phyloP scores from a whole-genome alignment of 2,888 invertebrate genomes.

The Andrena camellia region DNA sequence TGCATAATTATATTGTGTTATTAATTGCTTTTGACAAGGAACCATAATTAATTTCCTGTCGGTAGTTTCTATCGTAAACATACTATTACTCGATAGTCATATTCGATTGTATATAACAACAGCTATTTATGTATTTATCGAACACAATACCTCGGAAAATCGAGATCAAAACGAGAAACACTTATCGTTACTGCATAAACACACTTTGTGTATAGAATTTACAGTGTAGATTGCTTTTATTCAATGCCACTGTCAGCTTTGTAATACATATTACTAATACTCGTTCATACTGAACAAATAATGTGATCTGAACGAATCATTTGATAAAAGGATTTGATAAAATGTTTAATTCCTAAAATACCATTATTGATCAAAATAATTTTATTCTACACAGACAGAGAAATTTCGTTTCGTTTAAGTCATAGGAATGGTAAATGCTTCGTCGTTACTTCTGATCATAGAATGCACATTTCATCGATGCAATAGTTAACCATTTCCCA shows the following conservation, averaged over 20 bases:
- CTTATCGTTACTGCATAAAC: conserved; percentile 53
- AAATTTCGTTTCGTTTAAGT: neutral
- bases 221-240: conserved; percentile 33
- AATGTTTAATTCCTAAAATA: neutral
- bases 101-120: neutral
- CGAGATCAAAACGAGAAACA: conserved; percentile 50
- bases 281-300: conserved; percentile 27
- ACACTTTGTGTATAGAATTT: conserved; percentile 33
- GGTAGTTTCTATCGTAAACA: neutral
- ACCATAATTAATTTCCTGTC: neutral
- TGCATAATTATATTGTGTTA: neutral
- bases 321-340: neutral
- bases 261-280: too few relatives aligned
- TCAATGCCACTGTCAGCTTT: conserved; percentile 25
- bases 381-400: neutral
- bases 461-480: too few relatives aligned
- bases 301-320: neutral
- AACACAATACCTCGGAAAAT: conserved; percentile 22
- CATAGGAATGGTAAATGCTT: neutral
- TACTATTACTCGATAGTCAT: neutral
- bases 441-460: too few relatives aligned
- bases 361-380: neutral
- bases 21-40: neutral
- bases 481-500: too few relatives aligned
- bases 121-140: conserved; percentile 26